Evolutionary conservation across 2,113 vertebrate genomes (phyloP), one percentile per base, ranked within the genome.

Genomic region (Anarrhichthys ocellatus): DNA sequence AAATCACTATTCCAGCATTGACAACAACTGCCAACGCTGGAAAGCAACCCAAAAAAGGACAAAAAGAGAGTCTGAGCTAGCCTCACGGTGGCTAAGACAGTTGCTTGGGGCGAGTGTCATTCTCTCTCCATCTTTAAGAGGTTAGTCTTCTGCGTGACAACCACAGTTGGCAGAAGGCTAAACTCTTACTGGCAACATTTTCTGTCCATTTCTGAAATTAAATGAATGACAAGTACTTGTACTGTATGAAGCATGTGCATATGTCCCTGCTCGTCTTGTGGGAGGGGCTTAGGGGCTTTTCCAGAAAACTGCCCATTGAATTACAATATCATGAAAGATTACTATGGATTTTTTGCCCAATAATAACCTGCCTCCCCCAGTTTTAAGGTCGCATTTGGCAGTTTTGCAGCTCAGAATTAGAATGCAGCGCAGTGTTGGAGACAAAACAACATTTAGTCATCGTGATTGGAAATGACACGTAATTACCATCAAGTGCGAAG

Each of bases 401-500:
- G 54, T 65, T 81, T 46, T 68, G n/a, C 6, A 2, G 29, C 63
- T 48, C 46, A 9, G 32, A 71, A 86, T 91, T 77, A 63, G 50
- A 58, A 84, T 81, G 81, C 90, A 76, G 70, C 10, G 34, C 44
- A 20, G 24, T 11, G 61, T 29, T 42, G 9, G 36, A 89, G 82
- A 90, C 54, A 79, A 81, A 83, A 76, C 71, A 90, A 89, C 76
- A 75, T 87, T 87, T 79, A 86, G 82, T 89, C 68, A 78, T 58
- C 58, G 20, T 85, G 80, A 92, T 88, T 91, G 77, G 84, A 90
- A 90, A 89, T 90, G 84, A 86, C 88, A 88, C 72, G 84, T 84
- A 91, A 91, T 94, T 90, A 91, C 88, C 85, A 88, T 92, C 83
- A 89, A 92, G 83, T 72, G 82, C 87, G 86, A 78, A 61, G 80